Conservation (phyloP, 30 jellyfish, hydroid and myxozoan species). For the Rhopilema esculentum region DNA sequence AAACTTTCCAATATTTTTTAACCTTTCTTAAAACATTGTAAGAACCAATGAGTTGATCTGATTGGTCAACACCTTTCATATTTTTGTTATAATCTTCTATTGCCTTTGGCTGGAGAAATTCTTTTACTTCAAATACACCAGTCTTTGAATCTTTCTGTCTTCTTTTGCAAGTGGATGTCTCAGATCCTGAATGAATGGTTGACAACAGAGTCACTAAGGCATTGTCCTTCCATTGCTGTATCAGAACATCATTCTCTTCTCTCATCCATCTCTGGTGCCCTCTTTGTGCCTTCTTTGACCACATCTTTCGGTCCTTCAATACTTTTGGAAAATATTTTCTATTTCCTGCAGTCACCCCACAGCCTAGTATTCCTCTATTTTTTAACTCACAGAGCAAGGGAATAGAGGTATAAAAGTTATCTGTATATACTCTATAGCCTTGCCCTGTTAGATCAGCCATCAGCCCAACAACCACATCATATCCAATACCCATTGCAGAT, state of each 20-base stretch:
- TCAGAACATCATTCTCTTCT: slow-evolving; percentile 5
- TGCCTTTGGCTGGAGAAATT: slow-evolving; percentile 17
- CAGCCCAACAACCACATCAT: slow-evolving; percentile 25
- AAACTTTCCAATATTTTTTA: slow-evolving; percentile 30
- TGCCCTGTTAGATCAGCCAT: slow-evolving; percentile 21
- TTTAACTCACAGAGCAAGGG: slow-evolving; percentile 10
- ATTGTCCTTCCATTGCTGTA: slow-evolving; percentile 39
- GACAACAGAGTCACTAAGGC: slow-evolving; percentile 5
- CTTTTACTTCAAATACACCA: slow-evolving; percentile 25
- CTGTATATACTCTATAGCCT: slow-evolving; percentile 32
- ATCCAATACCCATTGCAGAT: slow-evolving; percentile 19
- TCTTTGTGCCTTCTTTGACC: slow-evolving; percentile 17
- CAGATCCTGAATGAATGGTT: slow-evolving; percentile 15
- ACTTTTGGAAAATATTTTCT: slow-evolving; percentile 24
- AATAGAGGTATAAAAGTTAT: slow-evolving; percentile 27
- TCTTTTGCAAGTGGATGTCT: neutral
- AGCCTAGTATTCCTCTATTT: slow-evolving; percentile 15
- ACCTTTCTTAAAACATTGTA: slow-evolving; percentile 4
- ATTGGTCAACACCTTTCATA: slow-evolving; percentile 59
- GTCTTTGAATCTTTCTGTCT: slow-evolving; percentile 10
- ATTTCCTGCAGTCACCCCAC: slow-evolving; percentile 42
- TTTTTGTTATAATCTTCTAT: slow-evolving; percentile 27
- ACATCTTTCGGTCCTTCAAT: neutral
- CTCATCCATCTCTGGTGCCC: slow-evolving; percentile 26
- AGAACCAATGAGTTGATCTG: slow-evolving; percentile 35